Conservation (phyloP, 1,140 invertebrate species). For the Drosophila erecta region DNA sequence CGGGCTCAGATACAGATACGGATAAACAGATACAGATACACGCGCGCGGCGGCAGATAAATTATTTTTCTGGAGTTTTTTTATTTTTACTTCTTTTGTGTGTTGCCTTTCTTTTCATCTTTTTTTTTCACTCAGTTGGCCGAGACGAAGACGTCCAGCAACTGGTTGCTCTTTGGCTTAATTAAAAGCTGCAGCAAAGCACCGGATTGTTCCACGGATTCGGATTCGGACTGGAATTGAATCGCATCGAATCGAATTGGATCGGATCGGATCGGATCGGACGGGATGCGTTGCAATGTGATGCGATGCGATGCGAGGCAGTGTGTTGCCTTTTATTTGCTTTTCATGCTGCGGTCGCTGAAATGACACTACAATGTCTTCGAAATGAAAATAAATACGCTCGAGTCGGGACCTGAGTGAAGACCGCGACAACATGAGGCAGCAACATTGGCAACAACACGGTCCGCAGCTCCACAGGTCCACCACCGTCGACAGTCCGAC, state of each 20-base stretch:
- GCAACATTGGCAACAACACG: conserved; percentile 40
- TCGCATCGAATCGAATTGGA: conserved; percentile 48
- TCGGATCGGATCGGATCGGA: conserved; percentile 48
- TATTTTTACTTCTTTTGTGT: conserved; percentile 14
- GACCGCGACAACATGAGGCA: conserved; percentile 45
- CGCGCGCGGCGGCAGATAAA: conserved; percentile 72
- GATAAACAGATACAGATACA: conserved; percentile 51
- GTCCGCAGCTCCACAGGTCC: conserved; percentile 14
- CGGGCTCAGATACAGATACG: conserved; percentile 50
- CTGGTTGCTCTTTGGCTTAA: conserved; percentile 79
- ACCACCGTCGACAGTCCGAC: conserved; percentile 34
- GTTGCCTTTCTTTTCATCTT: conserved; percentile 5
- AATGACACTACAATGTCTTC: conserved; percentile 82
- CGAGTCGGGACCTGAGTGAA: conserved; percentile 30
- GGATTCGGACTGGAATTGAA: conserved; percentile 35
- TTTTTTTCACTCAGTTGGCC: conserved; percentile 17
- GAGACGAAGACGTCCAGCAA: conserved; percentile 58
- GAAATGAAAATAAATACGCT: conserved; percentile 80
- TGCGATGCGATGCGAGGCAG: background rate
- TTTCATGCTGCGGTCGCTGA: conserved; percentile 79
- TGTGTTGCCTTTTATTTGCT: conserved; percentile 68
- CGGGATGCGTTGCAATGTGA: conserved; percentile 38
- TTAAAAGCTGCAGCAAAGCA: conserved; percentile 75
- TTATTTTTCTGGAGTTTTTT: conserved; percentile 59
- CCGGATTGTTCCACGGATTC: conserved; percentile 75